Evolutionary conservation across 92 coral and sea anemone species (phyloP).

Genomic region (Hydrozoanthus gracilis): DNA sequence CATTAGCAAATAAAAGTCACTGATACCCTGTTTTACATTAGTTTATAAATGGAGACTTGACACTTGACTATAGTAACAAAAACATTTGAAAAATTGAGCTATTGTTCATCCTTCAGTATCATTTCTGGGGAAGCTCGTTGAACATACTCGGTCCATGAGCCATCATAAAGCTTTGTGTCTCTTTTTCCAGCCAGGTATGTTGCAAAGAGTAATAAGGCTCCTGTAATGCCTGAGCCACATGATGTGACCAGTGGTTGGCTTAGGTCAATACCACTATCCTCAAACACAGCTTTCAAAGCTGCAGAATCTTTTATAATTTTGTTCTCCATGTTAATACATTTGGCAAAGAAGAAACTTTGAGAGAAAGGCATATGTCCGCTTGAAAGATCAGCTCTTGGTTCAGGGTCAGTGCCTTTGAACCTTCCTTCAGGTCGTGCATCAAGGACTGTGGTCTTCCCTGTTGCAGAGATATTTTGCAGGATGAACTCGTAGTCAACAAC

Average conservation of each 20-base stretch:
- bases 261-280: slow-evolving; percentile 80
- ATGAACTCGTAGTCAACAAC: slow-evolving; percentile 84
- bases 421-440: slow-evolving; percentile 90
- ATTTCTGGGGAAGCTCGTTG: slow-evolving; percentile 88
- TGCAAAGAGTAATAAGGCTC: slow-evolving; percentile 76
- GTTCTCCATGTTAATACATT: slow-evolving; percentile 70
- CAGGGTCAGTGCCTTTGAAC: slow-evolving; percentile 78
- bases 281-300: slow-evolving; percentile 76
- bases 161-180: slow-evolving; percentile 89
- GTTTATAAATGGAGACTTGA: no score
- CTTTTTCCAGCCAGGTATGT: slow-evolving; percentile 80
- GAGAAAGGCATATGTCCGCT: slow-evolving; percentile 91
- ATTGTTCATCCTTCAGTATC: slow-evolving; percentile 45
- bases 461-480: slow-evolving; percentile 68
- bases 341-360: slow-evolving; percentile 70
- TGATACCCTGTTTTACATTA: no score
- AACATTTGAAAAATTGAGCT: neutral
- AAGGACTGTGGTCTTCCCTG: slow-evolving; percentile 60
- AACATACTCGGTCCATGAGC: slow-evolving; percentile 95
- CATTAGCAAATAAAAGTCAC: no score
- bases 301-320: slow-evolving; percentile 79
- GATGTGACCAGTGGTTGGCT: slow-evolving; percentile 77
- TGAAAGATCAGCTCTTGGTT: slow-evolving; percentile 83
- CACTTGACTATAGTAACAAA: no score
- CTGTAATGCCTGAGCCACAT: slow-evolving; percentile 95